Evolutionary conservation across 2,888 invertebrate species (phyloP), one percentile per base, ranked within the genome.

Genomic region (Hydrotaea cyrtoneurina): DNA sequence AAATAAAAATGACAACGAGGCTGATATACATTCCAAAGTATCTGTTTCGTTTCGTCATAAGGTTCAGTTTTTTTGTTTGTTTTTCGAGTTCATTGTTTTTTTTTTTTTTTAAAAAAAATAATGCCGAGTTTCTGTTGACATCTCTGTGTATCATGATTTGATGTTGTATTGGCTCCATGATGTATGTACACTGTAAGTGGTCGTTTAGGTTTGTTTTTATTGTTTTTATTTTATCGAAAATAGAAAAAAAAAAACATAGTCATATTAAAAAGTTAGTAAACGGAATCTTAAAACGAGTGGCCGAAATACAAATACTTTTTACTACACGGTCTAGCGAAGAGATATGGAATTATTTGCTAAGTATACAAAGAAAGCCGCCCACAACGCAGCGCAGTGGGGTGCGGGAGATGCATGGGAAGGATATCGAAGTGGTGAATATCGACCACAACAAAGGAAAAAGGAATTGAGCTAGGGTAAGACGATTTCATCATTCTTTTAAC

Each of bases 71-170:
- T 43, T 43, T 19, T 57, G 11, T 43, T 19, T 57, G 11, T 15
- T 0, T 23, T 59, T 59, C 13, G 13, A 26, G 36, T 19, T 31
- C 31, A 31, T 31, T 31, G 31, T 31, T 59, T 23, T 26, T 79
- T 43, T 71, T 50, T 39, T 21, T 77, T 10, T 66, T 80, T 21
- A 26, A 53, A 36, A 7, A 72, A 79, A 81, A 79, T 59, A 66
- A 84, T 64, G 75, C 59, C 74, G 75, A 10, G 19, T 66, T 66
- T 62, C 8, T 75, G 46, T 62, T 59, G n/a, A 17, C 15, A 46
- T 50, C 46, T 62, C 46, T 19, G 46, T 75, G 13, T 62, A 71
- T 64, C 57, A 72, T 39, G 23, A 15, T 80, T 75, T 55, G 74
- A 62, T 71, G 10, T n/a, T 71, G 13, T 46, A 55, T 15, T 72